phyloP scores from a whole-genome alignment of 2,797 vertebrate species.

The Acrossocheilus wenchowensis region DNA sequence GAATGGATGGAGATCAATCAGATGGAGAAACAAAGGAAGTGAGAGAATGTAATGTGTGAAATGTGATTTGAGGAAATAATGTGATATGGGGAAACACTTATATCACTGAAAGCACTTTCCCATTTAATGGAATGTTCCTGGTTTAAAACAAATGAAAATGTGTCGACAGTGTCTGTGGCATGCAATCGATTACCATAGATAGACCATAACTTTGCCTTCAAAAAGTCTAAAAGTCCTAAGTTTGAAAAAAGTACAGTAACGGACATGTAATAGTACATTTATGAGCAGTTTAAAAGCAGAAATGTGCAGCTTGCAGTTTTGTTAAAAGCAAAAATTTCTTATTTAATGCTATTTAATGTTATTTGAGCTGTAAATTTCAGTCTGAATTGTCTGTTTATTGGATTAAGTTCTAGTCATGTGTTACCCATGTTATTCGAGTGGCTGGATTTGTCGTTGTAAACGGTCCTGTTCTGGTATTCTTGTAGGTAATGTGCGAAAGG shows the following conservation, averaged over 20 bases:
- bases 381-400: neutral
- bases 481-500: neutral
- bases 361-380: neutral
- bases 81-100: constrained; percentile 41
- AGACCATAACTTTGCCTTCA: neutral
- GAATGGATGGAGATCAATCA: constrained; percentile 33
- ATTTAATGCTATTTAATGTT: neutral
- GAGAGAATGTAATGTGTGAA: constrained; percentile 59
- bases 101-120: constrained; percentile 26
- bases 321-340: neutral
- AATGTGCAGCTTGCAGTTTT: neutral
- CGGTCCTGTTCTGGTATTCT: neutral
- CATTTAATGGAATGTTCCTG: neutral
- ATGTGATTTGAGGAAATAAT: constrained; percentile 55
- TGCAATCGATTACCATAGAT: neutral
- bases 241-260: neutral
- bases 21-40: constrained; percentile 11
- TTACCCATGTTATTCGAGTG: neutral
- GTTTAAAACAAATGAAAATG: neutral
- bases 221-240: neutral
- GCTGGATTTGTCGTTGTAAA: neutral
- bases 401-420: neutral
- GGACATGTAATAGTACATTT: too few species aligned
- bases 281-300: neutral
- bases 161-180: neutral